Evolutionary conservation across 1,140 invertebrate genomes (phyloP), one percentile per base, ranked within the genome.

Genomic region (Drosophila littoralis): DNA sequence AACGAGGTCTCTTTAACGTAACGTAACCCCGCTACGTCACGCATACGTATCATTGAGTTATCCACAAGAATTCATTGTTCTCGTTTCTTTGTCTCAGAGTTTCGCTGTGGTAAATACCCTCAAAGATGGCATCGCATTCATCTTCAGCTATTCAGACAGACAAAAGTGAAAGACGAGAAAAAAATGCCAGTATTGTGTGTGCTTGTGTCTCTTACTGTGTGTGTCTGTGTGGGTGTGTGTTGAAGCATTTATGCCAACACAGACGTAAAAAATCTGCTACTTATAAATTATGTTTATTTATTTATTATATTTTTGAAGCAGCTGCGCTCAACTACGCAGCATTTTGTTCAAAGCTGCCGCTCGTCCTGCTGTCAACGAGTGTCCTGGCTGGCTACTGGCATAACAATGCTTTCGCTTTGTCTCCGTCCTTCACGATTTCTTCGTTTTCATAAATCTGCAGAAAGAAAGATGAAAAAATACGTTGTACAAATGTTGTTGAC

Each of bases 261-360:
- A 86, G 84, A 86, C 83, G 69, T 75, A 86, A 80, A 83, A 88
- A 88, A 88, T 89, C 73, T 88, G 84, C 84, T 89, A 89, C 84
- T 89, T 89, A 89, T 89, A 89, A 89, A 89, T 89, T 89, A 89
- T 89, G 85, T 89, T 89, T 89, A 89, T 89, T 89, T 89, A 89
- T 89, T 89, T 89, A 86, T 86, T 86, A 86, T 86, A 86, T 89
- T 89, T 79, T 81, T 81, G 77, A 84, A 89, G 75, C 84, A 89
- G 84, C 84, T 89, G 84, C 67, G 77, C 71, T 81, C 84, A 84
- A 83, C 80, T 89, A 78, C 77, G 77, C 68, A 82, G 54, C 74
- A 63, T 89, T 89, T 83, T 86, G 83, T 81, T 75, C 75, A 70
- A 77, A 64, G 45, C 77, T 59, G 70, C 65, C 71, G 61, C 50